phyloP scores from a whole-genome alignment of 1,140 invertebrate species.

The Drosophila truncata region DNA sequence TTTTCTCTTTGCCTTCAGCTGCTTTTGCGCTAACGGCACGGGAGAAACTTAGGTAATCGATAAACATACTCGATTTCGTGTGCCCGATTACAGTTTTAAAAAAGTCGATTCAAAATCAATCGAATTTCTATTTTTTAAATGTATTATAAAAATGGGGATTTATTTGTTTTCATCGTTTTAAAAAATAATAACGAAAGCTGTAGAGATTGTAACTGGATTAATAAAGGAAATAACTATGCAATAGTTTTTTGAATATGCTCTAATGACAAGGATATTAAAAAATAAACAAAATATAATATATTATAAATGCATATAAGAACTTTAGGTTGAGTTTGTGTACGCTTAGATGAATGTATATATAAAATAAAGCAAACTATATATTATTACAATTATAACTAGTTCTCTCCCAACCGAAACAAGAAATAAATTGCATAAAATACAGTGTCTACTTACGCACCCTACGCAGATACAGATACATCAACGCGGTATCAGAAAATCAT shows the following conservation, averaged over 20 bases:
- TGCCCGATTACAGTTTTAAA: background rate
- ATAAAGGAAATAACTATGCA: too few relatives aligned
- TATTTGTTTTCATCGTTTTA: too few relatives aligned
- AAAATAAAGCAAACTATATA: background rate
- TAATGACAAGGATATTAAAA: too few relatives aligned
- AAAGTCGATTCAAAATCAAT: background rate
- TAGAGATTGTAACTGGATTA: too few relatives aligned
- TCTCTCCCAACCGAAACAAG: background rate
- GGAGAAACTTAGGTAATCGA: background rate
- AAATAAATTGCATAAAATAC: background rate
- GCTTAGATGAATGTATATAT: too few relatives aligned
- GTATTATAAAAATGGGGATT: background rate
- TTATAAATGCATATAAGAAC: too few relatives aligned
- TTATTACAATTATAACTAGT: background rate
- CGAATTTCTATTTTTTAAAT: background rate
- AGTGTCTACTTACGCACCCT: background rate
- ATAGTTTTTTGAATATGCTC: too few relatives aligned
- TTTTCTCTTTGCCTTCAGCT: background rate
- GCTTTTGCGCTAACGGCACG: background rate
- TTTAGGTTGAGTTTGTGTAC: too few relatives aligned
- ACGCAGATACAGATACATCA: background rate
- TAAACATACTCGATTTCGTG: background rate
- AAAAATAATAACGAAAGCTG: too few relatives aligned
- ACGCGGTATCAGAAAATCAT: background rate
- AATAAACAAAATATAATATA: too few relatives aligned